Evolutionary conservation across 2,797 vertebrate species (phyloP).

Genomic region (Micromesistius poutassou): DNA sequence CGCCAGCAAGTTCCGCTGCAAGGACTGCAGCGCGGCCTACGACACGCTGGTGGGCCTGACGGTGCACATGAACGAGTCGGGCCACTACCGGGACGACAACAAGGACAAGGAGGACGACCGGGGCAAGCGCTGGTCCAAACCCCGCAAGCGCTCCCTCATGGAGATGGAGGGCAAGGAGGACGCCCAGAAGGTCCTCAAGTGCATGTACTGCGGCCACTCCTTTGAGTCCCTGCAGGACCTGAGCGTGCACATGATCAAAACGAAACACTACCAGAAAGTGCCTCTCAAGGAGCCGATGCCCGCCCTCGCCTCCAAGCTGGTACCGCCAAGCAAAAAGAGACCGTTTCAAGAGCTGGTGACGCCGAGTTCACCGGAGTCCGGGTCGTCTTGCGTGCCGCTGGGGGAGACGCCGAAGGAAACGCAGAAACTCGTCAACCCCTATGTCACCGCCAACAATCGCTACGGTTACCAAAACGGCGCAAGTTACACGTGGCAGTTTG

Average conservation of each 20-base stretch:
- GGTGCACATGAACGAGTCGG: constrained; percentile 97
- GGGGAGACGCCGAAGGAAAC: constrained; percentile 84
- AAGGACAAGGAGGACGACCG: constrained; percentile 90
- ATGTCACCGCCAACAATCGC: constrained; percentile 96
- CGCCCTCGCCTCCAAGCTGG: constrained; percentile 88
- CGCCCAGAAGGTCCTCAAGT: constrained; percentile 97
- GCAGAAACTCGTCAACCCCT: constrained; percentile 89
- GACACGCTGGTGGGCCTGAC: constrained; percentile 96
- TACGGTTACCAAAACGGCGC: constrained; percentile 99
- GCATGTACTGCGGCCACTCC: constrained; percentile 98
- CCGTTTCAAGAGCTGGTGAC: constrained; percentile 88
- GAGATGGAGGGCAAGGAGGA: constrained; percentile 99
- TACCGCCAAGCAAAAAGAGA: constrained; percentile 94
- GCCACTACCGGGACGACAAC: constrained; percentile 98
- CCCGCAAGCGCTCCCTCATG: constrained; percentile 92
- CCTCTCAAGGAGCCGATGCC: constrained; percentile 99
- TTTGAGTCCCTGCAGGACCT: constrained; percentile 98
- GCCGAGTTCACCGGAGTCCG: constrained; percentile 90
- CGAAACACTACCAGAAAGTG: constrained; percentile 99
- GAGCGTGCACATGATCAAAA: constrained; percentile 99
- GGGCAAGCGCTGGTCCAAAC: constrained; percentile 94
- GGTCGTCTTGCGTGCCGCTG: constrained; percentile 70
- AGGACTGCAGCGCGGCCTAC: constrained; percentile 96
- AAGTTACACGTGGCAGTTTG: constrained; percentile 99
- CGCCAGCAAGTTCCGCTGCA: constrained; percentile 97